Percentiles rank a stretch among this genome's conserved stretches.
These are phyloP conservation scores for Oncorhynchus keta DNA, from an alignment of 2,113 vertebrate species.

Conservation along the genomic window DNA sequence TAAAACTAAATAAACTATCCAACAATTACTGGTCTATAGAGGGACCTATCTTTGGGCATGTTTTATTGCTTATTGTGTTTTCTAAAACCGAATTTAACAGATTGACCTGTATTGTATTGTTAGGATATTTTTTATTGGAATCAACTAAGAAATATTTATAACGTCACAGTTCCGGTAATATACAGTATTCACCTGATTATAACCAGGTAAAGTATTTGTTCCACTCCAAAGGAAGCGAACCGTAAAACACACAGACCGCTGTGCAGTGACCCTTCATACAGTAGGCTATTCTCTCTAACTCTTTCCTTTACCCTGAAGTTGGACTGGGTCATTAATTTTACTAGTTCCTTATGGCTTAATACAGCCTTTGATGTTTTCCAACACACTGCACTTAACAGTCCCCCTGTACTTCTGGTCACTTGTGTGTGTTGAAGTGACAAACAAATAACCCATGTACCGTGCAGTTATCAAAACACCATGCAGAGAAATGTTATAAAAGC, in stretches of 20 bases:
- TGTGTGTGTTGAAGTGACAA: slow-evolving; percentile 34
- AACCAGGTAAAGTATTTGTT: slow-evolving; percentile 58
- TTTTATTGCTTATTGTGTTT: not conserved
- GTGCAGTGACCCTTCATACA: slow-evolving; percentile 58
- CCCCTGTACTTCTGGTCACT: slow-evolving; percentile 48
- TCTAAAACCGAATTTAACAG: too few relatives aligned
- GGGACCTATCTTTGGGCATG: too few relatives aligned
- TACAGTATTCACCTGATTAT: slow-evolving; percentile 14
- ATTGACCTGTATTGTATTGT: too few relatives aligned
- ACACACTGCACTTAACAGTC: slow-evolving; percentile 65
- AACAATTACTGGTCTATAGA: too few relatives aligned
- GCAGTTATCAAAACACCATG: slow-evolving; percentile 36
- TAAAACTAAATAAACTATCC: too few relatives aligned
- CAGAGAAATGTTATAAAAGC: slow-evolving; percentile 14
- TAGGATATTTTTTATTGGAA: slow-evolving; percentile 11
- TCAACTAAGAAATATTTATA: slow-evolving; percentile 36
- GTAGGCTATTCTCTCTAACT: slow-evolving; percentile 51
- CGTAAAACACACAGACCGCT: slow-evolving; percentile 61
- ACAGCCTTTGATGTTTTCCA: slow-evolving; percentile 63
- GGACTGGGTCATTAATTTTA: slow-evolving; percentile 71
- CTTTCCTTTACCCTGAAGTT: slow-evolving; percentile 59
- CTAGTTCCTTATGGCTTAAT: slow-evolving; percentile 32
- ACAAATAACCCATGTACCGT: slow-evolving; percentile 34
- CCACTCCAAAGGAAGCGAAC: slow-evolving; percentile 38
- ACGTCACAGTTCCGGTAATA: slow-evolving; percentile 35